Conservation (phyloP, 2,797 vertebrate genomes). For the Pantherophis alleghaniensis region DNA sequence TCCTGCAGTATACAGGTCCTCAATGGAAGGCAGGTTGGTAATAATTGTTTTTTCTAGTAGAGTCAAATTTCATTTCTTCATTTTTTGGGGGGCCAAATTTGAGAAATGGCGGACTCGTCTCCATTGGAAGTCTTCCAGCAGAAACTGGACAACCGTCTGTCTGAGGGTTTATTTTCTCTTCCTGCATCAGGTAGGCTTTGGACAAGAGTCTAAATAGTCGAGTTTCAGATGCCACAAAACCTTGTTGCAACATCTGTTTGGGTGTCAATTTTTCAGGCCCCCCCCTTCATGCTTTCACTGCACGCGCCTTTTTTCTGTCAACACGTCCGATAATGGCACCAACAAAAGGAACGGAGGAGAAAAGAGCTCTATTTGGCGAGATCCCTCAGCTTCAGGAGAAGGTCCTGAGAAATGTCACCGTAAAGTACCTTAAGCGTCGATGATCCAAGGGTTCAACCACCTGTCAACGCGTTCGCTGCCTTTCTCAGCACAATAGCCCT, state of each 20-base stretch:
- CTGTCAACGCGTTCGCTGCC: background rate
- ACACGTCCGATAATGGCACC: background rate
- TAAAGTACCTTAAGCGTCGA: background rate
- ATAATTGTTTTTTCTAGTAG: background rate
- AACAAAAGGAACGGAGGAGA: background rate
- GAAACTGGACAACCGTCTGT: background rate
- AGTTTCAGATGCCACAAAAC: background rate
- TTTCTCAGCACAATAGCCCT: background rate
- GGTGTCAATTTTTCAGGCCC: background rate
- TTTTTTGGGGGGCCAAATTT: background rate
- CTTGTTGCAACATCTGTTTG: background rate
- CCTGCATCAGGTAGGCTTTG: background rate
- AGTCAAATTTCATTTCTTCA: background rate
- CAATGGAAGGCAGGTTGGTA: too few relatives aligned
- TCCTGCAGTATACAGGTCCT: too few relatives aligned
- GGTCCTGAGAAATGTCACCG: conserved; percentile 7
- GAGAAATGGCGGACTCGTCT: background rate
- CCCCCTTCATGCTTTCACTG: background rate
- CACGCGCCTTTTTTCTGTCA: background rate
- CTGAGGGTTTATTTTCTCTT: background rate
- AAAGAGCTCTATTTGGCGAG: background rate
- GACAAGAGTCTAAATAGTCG: background rate
- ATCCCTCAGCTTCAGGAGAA: background rate
- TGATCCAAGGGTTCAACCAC: background rate
- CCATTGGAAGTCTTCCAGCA: background rate